phyloP scores from a whole-genome alignment of 2,113 vertebrate species.

The Phyllostomus discolor region DNA sequence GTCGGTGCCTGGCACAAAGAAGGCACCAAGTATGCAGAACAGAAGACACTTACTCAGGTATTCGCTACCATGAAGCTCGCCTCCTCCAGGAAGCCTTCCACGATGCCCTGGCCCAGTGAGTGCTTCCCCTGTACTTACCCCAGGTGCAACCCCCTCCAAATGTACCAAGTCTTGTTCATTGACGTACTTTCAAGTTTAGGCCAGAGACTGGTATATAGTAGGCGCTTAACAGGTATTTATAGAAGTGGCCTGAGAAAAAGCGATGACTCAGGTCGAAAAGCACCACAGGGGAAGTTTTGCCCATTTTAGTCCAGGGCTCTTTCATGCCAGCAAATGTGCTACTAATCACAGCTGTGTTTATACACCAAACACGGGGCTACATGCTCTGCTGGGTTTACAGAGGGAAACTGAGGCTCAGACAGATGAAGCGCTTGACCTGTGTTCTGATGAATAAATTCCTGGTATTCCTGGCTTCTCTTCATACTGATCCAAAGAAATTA shows the following conservation, averaged over 20 bases:
- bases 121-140: not conserved
- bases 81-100: not conserved
- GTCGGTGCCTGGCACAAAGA: not conserved
- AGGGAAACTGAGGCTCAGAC: not conserved
- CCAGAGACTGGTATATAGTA: not conserved
- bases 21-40: not conserved
- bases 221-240: not conserved
- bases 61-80: not conserved
- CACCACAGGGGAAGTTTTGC: not conserved
- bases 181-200: not conserved
- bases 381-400: not conserved
- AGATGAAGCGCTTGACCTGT: not conserved
- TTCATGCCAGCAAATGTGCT: not conserved
- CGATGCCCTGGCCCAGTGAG: not conserved
- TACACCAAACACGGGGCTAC: not conserved
- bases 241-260: not conserved
- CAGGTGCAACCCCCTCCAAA: not conserved
- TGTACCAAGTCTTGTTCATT: not conserved
- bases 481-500: not conserved
- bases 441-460: not conserved
- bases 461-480: not conserved
- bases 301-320: not conserved
- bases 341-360: not conserved
- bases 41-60: not conserved
- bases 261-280: not conserved